Percentiles rank a stretch among this genome's conserved stretches.
These are phyloP conservation scores for Numenius phaeopus DNA, from an alignment of 2,797 vertebrate species.

Conservation along the genomic window DNA sequence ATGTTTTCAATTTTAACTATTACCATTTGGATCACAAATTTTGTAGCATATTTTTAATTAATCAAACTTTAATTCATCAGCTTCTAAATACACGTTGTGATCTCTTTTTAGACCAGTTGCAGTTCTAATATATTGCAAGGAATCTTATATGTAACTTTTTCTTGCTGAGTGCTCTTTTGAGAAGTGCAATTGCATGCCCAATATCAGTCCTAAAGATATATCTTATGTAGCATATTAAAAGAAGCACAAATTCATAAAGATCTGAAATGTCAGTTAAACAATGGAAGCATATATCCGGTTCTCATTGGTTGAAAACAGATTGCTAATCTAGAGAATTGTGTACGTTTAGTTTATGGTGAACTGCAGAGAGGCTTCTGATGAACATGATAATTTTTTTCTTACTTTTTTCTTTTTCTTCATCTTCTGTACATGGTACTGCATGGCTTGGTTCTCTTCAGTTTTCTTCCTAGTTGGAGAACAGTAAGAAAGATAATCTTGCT, in stretches of 20 bases:
- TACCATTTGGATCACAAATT: not conserved
- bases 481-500: not conserved
- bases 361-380: not conserved
- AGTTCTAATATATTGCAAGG: not conserved
- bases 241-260: not conserved
- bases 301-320: not conserved
- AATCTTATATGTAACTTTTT: not conserved
- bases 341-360: not conserved
- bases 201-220: not conserved
- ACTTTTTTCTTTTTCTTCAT: not conserved
- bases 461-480: not conserved
- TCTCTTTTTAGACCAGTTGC: not conserved
- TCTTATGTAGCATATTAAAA: not conserved
- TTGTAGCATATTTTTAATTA: not conserved
- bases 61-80: not conserved
- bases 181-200: not conserved
- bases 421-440: not conserved
- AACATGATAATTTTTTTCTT: fast-evolving
- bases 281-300: not conserved
- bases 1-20: not conserved
- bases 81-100: not conserved
- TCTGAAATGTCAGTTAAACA: not conserved
- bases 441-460: not conserved
- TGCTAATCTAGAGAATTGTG: not conserved
- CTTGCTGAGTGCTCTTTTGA: not conserved